These are phyloP conservation scores for Drosophila lacertosa DNA, from an alignment of 1,140 invertebrate species.

Conservation along the genomic window DNA sequence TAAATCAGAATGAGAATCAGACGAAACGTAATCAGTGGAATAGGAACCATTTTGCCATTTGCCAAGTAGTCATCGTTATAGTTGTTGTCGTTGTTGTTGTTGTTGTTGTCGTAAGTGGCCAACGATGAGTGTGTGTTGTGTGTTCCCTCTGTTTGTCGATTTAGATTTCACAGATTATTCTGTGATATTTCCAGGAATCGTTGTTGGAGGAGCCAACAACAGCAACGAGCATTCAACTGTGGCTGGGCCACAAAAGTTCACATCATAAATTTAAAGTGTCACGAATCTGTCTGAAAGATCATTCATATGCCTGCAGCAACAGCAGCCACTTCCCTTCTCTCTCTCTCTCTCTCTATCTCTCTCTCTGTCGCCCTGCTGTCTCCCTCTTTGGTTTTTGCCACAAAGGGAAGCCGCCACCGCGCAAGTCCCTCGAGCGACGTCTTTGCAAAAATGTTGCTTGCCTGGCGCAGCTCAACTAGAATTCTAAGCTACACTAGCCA, in stretches of 20 bases:
- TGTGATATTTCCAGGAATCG: slow-evolving; percentile 74
- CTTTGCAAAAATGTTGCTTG: slow-evolving; percentile 50
- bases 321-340: slow-evolving; percentile 10
- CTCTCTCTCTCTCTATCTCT: not conserved
- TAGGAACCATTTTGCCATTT: slow-evolving; percentile 22
- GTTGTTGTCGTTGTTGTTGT: no score
- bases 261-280: slow-evolving; percentile 83
- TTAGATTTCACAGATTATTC: slow-evolving; percentile 77
- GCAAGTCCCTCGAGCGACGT: slow-evolving; percentile 50
- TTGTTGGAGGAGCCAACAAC: slow-evolving; percentile 59
- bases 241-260: slow-evolving; percentile 71
- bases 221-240: slow-evolving; percentile 25
- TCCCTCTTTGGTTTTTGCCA: slow-evolving; percentile 42
- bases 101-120: slow-evolving; percentile 64
- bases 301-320: slow-evolving; percentile 72
- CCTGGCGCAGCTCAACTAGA: slow-evolving; percentile 44
- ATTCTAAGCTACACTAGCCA: slow-evolving; percentile 67
- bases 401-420: slow-evolving; percentile 74
- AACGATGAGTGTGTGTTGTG: slow-evolving; percentile 48
- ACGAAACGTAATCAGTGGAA: slow-evolving; percentile 22
- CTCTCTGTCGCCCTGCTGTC: not conserved
- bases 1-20: slow-evolving; percentile 17
- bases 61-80: no score
- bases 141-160: slow-evolving; percentile 64
- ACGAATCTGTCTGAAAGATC: slow-evolving; percentile 80